These are phyloP conservation scores for Pteromalus puparum DNA, from an alignment of 1,140 invertebrate genomes.

Conservation along the genomic window DNA sequence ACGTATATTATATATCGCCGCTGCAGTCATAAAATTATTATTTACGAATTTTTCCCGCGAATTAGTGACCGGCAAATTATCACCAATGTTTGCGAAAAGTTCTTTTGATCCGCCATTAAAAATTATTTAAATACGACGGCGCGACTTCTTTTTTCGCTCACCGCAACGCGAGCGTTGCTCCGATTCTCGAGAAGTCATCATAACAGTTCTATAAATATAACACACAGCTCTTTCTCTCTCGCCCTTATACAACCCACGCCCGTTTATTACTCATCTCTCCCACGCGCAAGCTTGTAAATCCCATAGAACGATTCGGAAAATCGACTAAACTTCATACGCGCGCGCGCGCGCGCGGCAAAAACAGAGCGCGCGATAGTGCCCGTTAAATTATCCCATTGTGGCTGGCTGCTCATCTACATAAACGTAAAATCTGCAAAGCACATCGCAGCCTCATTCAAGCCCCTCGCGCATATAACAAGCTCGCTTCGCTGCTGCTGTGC, in stretches of 20 bases:
- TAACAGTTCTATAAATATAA: background rate
- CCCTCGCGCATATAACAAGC: constrained; percentile 23
- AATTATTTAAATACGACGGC: background rate
- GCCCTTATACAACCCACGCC: background rate
- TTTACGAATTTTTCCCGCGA: background rate
- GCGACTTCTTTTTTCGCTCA: background rate
- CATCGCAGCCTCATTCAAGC: constrained; percentile 32
- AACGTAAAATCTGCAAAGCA: constrained; percentile 6
- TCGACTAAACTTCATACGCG: background rate
- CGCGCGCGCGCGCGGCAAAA: background rate
- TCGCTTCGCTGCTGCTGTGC: background rate
- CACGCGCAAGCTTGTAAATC: background rate
- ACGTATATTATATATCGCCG: no score
- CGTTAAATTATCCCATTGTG: constrained; percentile 22
- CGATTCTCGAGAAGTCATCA: background rate
- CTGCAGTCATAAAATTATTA: background rate
- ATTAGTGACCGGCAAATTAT: background rate
- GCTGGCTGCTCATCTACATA: background rate
- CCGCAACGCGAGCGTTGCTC: no score
- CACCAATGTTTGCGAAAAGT: background rate
- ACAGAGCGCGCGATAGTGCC: background rate
- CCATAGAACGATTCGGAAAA: background rate
- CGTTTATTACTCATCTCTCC: background rate
- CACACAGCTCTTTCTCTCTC: background rate
- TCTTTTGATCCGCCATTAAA: background rate